phyloP scores from a whole-genome alignment of 64 coral and sea anemone species.

The Montipora sp. region DNA sequence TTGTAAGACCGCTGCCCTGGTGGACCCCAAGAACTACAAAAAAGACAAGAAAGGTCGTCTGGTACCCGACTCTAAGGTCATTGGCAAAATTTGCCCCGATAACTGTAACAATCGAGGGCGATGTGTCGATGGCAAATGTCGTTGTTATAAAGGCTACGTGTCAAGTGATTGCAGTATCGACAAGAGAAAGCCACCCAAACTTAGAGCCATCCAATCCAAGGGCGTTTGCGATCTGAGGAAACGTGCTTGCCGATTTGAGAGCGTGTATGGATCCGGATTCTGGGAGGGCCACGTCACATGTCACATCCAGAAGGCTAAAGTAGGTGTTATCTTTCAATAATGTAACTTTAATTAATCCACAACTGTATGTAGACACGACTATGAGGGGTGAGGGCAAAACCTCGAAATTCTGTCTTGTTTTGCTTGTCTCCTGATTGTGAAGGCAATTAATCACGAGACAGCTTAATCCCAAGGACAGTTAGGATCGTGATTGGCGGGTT shows the following conservation, averaged over 20 bases:
- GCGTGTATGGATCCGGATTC: slow-evolving; percentile 79
- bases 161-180: slow-evolving; percentile 77
- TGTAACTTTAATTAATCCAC: too few species aligned
- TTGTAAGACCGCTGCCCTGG: slow-evolving; percentile 65
- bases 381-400: too few species aligned
- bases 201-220: slow-evolving; percentile 67
- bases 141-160: slow-evolving; percentile 64
- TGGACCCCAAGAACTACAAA: slow-evolving; percentile 85
- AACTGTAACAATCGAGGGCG: slow-evolving; percentile 79
- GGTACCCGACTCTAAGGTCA: slow-evolving; percentile 57
- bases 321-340: not conserved
- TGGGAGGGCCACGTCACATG: slow-evolving; percentile 74
- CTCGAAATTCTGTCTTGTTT: too few species aligned
- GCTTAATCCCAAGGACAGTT: too few species aligned
- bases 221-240: slow-evolving; percentile 85
- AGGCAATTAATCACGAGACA: too few species aligned
- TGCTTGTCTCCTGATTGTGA: too few species aligned
- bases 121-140: slow-evolving; percentile 77
- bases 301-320: slow-evolving; percentile 80
- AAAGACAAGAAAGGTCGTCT: slow-evolving; percentile 72
- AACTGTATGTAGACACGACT: too few species aligned
- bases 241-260: slow-evolving; percentile 75
- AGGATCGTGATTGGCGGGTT: too few species aligned
- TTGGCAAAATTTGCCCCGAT: slow-evolving; percentile 74
- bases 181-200: slow-evolving; percentile 68